Evolutionary conservation across 2,888 invertebrate genomes (phyloP), one percentile per base, ranked within the genome.

Genomic region (Merodon equestris): DNA sequence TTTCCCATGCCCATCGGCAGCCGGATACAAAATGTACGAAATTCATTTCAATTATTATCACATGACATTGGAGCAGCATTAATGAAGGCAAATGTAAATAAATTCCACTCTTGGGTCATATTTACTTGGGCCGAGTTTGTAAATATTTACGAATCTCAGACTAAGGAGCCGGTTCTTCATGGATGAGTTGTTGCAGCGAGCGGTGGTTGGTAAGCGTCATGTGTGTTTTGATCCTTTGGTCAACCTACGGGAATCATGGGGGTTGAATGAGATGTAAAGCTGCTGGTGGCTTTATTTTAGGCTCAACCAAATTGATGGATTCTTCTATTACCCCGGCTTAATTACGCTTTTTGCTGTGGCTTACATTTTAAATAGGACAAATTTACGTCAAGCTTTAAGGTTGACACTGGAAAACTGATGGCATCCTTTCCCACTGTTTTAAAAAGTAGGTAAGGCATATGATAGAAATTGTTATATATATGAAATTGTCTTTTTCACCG

Each of bases 81-180:
- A 84, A 84, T 84, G 83, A 84, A 83, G 81, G 82, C 83, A 83
- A 84, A 84, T 83, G 83, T 82, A 84, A 84, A 84, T 83, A 84
- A 84, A 84, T 84, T 83, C 82, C 73, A 81, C 84, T 84, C 83
- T 82, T 75, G 84, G 84, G 84, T 84, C 83, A 83, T 84, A 83
- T 84, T 84, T 84, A 83, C 82, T 83, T 83, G 82, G 83, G 84
- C 83, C 83, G 83, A 83, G 79, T 82, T 82, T 60, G 84, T 83
- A 83, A 84, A 84, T 83, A 84, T 83, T 83, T 83, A 82, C 82
- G 82, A 83, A 83, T 61, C 73, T 68, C 74, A 74, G 54, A 74
- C 74, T 74, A 64, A 74, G 44, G 67, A 68, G 58, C 58, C 47
- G 68, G 68, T 68, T 79, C 63, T 73, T 67, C 71, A 14, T 66